A percentile compares a stretch with the other conserved stretches of the same genome.
Conservation (phyloP, 2,113 vertebrate genomes). For the Protomyctophum bolini region DNA sequence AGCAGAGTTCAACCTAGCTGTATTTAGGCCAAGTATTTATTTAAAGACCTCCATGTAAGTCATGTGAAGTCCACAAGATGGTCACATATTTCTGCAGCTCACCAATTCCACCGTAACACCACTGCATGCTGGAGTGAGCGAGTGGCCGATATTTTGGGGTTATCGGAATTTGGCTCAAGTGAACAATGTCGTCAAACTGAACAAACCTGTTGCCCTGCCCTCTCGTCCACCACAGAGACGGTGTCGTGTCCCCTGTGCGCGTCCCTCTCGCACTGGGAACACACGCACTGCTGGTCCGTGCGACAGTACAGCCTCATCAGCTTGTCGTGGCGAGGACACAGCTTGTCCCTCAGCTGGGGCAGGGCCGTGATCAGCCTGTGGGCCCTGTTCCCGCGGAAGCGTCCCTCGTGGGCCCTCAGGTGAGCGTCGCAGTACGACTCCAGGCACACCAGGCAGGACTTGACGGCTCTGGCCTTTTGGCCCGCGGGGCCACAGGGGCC, state of each 20-base stretch:
- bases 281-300: constrained; percentile 73
- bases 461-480: constrained; percentile 84
- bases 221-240: constrained; percentile 49
- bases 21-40: too few relatives aligned
- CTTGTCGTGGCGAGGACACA: constrained; percentile 71
- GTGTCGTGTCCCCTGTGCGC: constrained; percentile 74
- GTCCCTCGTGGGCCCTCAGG: constrained; percentile 85
- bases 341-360: constrained; percentile 56
- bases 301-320: constrained; percentile 73
- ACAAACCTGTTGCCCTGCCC: constrained; percentile 69
- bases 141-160: too few relatives aligned
- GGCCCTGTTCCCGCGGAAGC: constrained; percentile 74
- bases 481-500: constrained; percentile 84
- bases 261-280: constrained; percentile 72
- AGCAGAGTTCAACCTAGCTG: too few relatives aligned
- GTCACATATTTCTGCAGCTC: too few relatives aligned
- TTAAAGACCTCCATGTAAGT: too few relatives aligned
- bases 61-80: too few relatives aligned
- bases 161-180: too few relatives aligned
- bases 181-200: too few relatives aligned
- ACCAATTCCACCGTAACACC: too few relatives aligned
- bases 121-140: too few relatives aligned
- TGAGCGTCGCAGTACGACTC: constrained; percentile 90
- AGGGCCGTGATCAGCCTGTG: constrained; percentile 82
- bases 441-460: constrained; percentile 88